Conservation (phyloP, 2,797 vertebrate species). For the Apogon hyalosoma region DNA sequence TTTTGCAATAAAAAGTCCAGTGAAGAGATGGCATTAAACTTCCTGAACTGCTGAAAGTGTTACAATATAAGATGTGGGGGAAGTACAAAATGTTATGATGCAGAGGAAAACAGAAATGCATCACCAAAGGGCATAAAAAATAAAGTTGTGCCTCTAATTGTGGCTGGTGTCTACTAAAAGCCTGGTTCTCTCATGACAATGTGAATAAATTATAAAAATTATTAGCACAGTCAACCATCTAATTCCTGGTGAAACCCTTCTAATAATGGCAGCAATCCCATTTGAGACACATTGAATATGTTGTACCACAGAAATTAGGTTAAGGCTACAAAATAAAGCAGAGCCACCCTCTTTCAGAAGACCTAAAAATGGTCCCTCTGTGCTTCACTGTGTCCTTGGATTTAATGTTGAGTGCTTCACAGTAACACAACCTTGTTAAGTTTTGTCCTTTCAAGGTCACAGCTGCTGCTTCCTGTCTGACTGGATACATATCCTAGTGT, state of each 20-base stretch:
- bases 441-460: constrained; percentile 67
- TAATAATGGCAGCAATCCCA: no score
- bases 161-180: no score
- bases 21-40: constrained; percentile 37
- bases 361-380: neutral
- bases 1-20: constrained; percentile 23
- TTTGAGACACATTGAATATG: no score
- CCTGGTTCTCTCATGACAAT: no score
- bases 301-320: no score
- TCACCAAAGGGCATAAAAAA: no score
- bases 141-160: no score
- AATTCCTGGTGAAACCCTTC: no score
- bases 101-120: no score
- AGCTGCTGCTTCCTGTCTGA: constrained; percentile 70
- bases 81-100: constrained; percentile 13
- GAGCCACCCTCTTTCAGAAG: neutral
- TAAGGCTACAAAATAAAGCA: neutral
- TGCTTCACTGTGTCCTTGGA: constrained; percentile 22
- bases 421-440: constrained; percentile 57
- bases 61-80: constrained; percentile 52
- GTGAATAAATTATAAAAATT: no score
- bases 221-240: no score
- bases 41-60: constrained; percentile 14
- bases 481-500: constrained; percentile 42
- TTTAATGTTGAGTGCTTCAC: constrained; percentile 38